Evolutionary conservation across 2,113 vertebrate species (phyloP).

Genomic region (Trachemys scripta): DNA sequence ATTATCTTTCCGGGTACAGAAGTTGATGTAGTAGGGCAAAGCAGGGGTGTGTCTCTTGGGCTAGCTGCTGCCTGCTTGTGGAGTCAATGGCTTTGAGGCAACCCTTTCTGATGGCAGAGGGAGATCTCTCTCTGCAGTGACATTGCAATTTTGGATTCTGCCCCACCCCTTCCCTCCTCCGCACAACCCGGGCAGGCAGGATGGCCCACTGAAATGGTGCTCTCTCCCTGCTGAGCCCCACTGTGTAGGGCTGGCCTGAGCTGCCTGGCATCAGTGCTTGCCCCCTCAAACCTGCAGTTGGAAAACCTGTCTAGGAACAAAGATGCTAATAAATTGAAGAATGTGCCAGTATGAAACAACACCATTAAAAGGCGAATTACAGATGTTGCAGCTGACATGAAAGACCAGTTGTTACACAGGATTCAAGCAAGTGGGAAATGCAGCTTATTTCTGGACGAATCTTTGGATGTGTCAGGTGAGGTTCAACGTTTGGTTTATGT

Average conservation of each 20-base stretch:
- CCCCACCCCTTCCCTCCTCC: rapidly evolving
- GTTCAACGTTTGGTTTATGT: background rate
- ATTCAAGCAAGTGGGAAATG: background rate
- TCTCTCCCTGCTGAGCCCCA: background rate
- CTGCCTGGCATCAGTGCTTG: background rate
- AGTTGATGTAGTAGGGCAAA: background rate
- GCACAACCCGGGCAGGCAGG: background rate
- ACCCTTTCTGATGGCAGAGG: background rate
- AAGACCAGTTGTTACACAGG: background rate
- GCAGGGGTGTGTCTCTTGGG: background rate
- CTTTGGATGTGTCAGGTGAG: background rate
- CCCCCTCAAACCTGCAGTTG: background rate
- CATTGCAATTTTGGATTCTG: background rate
- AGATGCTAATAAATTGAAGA: background rate
- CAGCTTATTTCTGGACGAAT: background rate
- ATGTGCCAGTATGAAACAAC: background rate
- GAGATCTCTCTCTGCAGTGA: background rate
- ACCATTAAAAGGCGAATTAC: background rate
- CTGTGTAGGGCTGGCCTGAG: background rate
- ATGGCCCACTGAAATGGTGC: background rate
- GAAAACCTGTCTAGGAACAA: background rate
- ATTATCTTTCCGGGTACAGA: no score
- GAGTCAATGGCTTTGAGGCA: background rate
- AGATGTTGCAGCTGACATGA: background rate
- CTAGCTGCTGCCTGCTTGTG: background rate